A percentile compares a stretch with the other conserved stretches of the same genome.
Conservation (phyloP, 2,888 invertebrate genomes). For the Philopedon plagiatum region DNA sequence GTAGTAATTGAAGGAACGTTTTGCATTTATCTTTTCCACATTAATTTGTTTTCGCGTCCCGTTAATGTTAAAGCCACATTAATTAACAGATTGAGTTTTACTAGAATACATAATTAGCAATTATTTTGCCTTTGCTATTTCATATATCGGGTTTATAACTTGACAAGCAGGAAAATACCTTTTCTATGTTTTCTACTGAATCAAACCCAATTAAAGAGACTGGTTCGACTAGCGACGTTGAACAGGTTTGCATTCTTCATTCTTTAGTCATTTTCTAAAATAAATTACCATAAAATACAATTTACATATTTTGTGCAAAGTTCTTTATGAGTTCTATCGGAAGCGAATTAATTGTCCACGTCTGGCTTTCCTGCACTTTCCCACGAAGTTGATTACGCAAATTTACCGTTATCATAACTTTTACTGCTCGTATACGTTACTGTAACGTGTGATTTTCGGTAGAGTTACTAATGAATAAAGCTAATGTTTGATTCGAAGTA, state of each 20-base stretch:
- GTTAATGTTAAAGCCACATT: background rate
- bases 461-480: no score
- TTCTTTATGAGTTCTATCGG: conserved; percentile 23
- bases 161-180: conserved; percentile 21
- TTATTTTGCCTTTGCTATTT: background rate
- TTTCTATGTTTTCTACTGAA: conserved; percentile 6
- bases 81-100: background rate
- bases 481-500: no score
- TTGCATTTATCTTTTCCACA: background rate
- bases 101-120: conserved; percentile 4
- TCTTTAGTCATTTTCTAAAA: conserved; percentile 15
- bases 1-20: background rate
- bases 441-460: background rate
- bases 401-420: conserved; percentile 32
- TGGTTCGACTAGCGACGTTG: conserved; percentile 11
- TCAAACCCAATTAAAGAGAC: conserved; percentile 12
- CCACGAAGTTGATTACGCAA: conserved; percentile 26
- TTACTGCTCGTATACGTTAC: conserved; percentile 30
- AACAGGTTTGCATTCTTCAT: conserved; percentile 10
- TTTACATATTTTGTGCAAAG: conserved; percentile 18
- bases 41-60: background rate
- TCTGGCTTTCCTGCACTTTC: conserved; percentile 16
- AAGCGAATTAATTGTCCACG: conserved; percentile 14
- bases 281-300: conserved; percentile 9
- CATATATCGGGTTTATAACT: background rate